Evolutionary conservation across 2,797 vertebrate genomes (phyloP).

Genomic region (Xerus rutilus): DNA sequence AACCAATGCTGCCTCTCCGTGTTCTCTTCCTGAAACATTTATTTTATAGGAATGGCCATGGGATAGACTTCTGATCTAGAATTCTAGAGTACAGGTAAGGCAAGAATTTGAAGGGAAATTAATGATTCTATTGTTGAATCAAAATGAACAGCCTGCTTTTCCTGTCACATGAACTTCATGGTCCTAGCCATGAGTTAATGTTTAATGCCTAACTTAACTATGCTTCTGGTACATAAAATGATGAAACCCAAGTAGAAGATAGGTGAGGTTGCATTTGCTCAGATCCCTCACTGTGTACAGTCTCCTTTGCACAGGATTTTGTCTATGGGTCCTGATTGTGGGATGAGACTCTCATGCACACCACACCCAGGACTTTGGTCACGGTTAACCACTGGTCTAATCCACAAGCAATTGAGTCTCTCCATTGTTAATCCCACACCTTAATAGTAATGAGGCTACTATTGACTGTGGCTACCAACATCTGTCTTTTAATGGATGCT

Average conservation of each 20-base stretch:
- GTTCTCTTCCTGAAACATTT: neutral
- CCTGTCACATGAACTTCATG: neutral
- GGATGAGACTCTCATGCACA: neutral
- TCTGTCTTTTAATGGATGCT: neutral
- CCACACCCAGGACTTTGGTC: neutral
- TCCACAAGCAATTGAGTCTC: neutral
- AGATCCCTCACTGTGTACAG: neutral
- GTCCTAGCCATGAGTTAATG: neutral
- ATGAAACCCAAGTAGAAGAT: neutral
- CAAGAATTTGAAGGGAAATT: neutral
- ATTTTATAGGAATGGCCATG: neutral
- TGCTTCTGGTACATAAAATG: neutral
- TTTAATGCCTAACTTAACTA: neutral
- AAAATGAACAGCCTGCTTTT: neutral
- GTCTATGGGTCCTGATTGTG: neutral
- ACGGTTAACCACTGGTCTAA: neutral
- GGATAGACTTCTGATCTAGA: neutral
- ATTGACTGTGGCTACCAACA: neutral
- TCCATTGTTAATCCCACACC: neutral
- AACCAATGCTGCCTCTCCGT: neutral
- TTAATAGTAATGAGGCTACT: neutral
- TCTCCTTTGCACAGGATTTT: neutral
- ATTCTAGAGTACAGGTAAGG: neutral
- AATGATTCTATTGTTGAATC: neutral
- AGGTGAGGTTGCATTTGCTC: neutral